Evolutionary conservation across 1,140 invertebrate genomes (phyloP).

Genomic region (Daktulosphaira vitifoliae): DNA sequence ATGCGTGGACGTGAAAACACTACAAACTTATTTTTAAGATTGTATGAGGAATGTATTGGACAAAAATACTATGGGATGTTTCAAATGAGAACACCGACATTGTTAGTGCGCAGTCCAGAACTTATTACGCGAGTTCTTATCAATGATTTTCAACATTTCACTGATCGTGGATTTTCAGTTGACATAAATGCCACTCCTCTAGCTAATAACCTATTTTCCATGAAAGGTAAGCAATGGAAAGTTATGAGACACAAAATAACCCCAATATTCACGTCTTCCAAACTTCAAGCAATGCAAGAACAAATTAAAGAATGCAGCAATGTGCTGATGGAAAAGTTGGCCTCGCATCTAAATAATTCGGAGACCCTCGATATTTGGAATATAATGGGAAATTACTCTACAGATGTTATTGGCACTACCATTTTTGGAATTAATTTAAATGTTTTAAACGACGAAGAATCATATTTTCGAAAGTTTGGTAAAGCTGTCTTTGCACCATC

Average conservation of each 20-base stretch:
- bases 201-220: conserved; percentile 47
- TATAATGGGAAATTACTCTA: conserved; percentile 32
- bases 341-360: neutral
- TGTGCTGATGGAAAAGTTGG: conserved; percentile 12
- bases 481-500: conserved; percentile 37
- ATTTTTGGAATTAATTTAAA: conserved; percentile 40
- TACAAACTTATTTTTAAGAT: neutral
- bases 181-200: conserved; percentile 44
- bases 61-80: conserved; percentile 45
- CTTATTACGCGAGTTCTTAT: conserved; percentile 47
- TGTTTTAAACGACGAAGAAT: conserved; percentile 45
- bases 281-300: conserved; percentile 49
- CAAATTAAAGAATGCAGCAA: conserved; percentile 44
- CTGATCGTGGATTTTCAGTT: conserved; percentile 43
- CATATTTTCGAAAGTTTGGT: conserved; percentile 47
- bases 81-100: conserved; percentile 44
- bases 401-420: conserved; percentile 39
- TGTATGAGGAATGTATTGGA: conserved; percentile 32
- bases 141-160: conserved; percentile 48
- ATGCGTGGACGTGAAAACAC: neutral
- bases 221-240: conserved; percentile 47
- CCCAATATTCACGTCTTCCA: conserved; percentile 50
- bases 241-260: conserved; percentile 47
- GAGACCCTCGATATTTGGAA: neutral
- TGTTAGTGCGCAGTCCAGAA: conserved; percentile 47